Evolutionary conservation across 2,113 vertebrate genomes (phyloP).

Genomic region (Rhinichthys klamathensis): DNA sequence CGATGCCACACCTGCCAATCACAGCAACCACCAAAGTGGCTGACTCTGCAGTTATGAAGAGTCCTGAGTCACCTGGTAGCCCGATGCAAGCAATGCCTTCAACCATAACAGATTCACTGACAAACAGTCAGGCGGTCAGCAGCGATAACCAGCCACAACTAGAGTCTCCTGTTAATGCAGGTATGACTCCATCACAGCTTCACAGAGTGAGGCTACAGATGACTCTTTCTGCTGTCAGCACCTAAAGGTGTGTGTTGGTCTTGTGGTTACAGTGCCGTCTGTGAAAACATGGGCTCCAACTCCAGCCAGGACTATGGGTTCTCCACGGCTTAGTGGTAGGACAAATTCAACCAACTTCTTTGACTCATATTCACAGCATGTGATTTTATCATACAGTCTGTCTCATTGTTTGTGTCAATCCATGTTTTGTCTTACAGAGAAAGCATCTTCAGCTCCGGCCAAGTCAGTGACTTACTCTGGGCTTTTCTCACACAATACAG

Average conservation of each 20-base stretch:
- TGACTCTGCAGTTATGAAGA: slow-evolving; percentile 68
- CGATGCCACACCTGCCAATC: slow-evolving; percentile 90
- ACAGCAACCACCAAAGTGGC: slow-evolving; percentile 85
- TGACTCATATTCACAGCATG: neutral
- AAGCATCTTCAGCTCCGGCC: slow-evolving; percentile 66
- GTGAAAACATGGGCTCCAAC: slow-evolving; percentile 77
- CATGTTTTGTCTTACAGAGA: slow-evolving; percentile 72
- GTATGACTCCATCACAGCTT: slow-evolving; percentile 60
- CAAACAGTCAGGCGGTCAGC: slow-evolving; percentile 60
- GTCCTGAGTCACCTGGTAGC: slow-evolving; percentile 67
- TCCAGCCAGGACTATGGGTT: slow-evolving; percentile 70
- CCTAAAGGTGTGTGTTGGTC: slow-evolving; percentile 4
- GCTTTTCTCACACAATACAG: slow-evolving; percentile 60
- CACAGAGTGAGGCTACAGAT: neutral
- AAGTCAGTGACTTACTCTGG: slow-evolving; percentile 76
- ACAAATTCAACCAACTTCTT: neutral
- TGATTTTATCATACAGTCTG: neutral
- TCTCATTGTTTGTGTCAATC: slow-evolving; percentile 3
- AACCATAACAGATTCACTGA: slow-evolving; percentile 56
- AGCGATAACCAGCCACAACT: slow-evolving; percentile 64
- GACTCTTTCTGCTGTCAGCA: neutral
- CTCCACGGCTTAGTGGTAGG: slow-evolving; percentile 75
- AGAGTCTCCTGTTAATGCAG: slow-evolving; percentile 75
- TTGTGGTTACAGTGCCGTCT: slow-evolving; percentile 63
- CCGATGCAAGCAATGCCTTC: slow-evolving; percentile 59